Conservation (phyloP, 2,888 invertebrate species). For the Drosophila sordidula region DNA sequence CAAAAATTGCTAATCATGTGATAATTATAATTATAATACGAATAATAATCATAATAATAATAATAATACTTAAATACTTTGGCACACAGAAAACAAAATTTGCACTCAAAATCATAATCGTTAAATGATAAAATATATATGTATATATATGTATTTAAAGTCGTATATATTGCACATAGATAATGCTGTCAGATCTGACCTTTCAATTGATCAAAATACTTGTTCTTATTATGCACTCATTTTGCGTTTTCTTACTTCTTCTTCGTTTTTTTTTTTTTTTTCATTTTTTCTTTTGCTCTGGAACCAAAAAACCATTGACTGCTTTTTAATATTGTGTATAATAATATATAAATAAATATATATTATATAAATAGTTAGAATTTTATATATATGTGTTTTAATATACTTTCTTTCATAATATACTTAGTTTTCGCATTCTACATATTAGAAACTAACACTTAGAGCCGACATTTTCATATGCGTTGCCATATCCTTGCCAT, state of each 20-base stretch:
- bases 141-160: conserved; percentile 6
- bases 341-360: conserved; percentile 48
- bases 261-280: no score
- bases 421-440: conserved; percentile 30
- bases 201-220: conserved; percentile 37
- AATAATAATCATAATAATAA: conserved; percentile 29
- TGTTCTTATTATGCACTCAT: conserved; percentile 6
- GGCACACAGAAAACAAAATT: conserved; percentile 69
- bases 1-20: conserved; percentile 26
- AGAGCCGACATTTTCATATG: conserved; percentile 72
- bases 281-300: conserved; percentile 49
- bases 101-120: conserved; percentile 35
- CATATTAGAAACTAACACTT: conserved; percentile 75
- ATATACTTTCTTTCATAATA: conserved; percentile 34
- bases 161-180: conserved; percentile 63
- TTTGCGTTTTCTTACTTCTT: conserved; percentile 18
- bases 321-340: conserved; percentile 59
- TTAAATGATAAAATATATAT: conserved; percentile 29
- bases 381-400: conserved; percentile 41
- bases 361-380: conserved; percentile 69
- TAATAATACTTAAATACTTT: conserved; percentile 65
- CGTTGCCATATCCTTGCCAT: conserved; percentile 73
- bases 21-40: conserved; percentile 24
- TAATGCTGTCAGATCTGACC: conserved; percentile 40
- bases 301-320: conserved; percentile 79